Evolutionary conservation across 2,888 invertebrate species (phyloP).

Genomic region (Chorisops tibialis): DNA sequence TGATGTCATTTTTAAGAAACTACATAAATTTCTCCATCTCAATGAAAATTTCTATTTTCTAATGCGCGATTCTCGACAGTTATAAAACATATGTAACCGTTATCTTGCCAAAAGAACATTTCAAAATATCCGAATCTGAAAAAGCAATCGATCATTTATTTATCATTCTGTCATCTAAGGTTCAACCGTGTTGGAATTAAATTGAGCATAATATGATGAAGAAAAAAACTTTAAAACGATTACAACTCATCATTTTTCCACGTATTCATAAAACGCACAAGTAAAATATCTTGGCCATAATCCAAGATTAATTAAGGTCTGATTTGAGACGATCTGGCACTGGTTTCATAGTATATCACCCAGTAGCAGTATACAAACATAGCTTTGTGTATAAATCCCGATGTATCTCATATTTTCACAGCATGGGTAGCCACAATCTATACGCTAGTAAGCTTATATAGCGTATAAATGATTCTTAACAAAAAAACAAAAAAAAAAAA

Average conservation of each 20-base stretch:
- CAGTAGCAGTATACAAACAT: slow-evolving; percentile 8
- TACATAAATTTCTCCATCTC: too few relatives aligned
- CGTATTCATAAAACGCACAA: slow-evolving; percentile 13
- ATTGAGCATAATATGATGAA: slow-evolving; percentile 23
- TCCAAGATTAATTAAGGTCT: slow-evolving; percentile 34
- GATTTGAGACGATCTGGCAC: slow-evolving; percentile 18
- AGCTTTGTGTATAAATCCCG: too few relatives aligned
- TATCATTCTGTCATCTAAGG: too few relatives aligned
- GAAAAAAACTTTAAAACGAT: slow-evolving; percentile 28
- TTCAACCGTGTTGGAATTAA: slow-evolving; percentile 6
- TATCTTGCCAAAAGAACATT: too few relatives aligned
- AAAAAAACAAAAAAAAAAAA: neutral
- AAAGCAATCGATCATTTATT: too few relatives aligned
- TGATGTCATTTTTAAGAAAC: too few relatives aligned
- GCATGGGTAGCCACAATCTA: slow-evolving; percentile 1
- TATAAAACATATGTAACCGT: too few relatives aligned
- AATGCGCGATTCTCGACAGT: too few relatives aligned
- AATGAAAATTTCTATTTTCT: too few relatives aligned
- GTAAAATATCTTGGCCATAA: slow-evolving; percentile 28
- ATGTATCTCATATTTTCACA: slow-evolving; percentile 14
- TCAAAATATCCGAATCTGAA: too few relatives aligned
- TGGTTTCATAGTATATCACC: slow-evolving; percentile 1
- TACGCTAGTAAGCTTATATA: too few relatives aligned
- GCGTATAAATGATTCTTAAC: too few relatives aligned
- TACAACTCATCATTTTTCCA: slow-evolving; percentile 30